These are phyloP conservation scores for Raja brachyura DNA, from an alignment of 2,113 vertebrate species.

Conservation along the genomic window DNA sequence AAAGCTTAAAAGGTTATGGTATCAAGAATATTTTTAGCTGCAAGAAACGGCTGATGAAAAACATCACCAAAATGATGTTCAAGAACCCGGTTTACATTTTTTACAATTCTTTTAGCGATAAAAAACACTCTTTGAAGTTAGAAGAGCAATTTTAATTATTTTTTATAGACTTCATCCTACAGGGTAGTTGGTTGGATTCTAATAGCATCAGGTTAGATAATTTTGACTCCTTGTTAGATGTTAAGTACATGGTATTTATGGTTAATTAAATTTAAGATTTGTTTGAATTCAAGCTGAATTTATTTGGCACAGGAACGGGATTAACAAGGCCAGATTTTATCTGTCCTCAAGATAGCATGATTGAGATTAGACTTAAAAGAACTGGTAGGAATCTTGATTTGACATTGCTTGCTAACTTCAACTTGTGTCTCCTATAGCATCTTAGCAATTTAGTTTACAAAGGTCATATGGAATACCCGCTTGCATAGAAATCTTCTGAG, in stretches of 20 bases:
- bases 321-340: too few relatives aligned
- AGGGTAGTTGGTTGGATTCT: not conserved
- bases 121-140: not conserved
- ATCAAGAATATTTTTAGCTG: not conserved
- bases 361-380: too few relatives aligned
- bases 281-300: constrained; percentile 4
- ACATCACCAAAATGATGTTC: not conserved
- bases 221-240: not conserved
- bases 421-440: not conserved
- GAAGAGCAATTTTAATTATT: not conserved
- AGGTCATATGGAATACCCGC: not conserved
- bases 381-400: not conserved
- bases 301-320: too few relatives aligned
- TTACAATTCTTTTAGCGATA: not conserved
- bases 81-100: not conserved
- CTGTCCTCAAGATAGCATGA: too few relatives aligned
- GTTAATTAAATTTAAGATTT: not conserved
- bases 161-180: not conserved
- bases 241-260: not conserved
- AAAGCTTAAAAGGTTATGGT: not conserved
- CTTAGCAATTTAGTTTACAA: not conserved
- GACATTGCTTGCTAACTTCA: not conserved
- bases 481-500: not conserved
- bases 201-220: not conserved
- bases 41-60: not conserved